Evolutionary conservation across 2,113 vertebrate species (phyloP).

Genomic region (Platysteira castanea): DNA sequence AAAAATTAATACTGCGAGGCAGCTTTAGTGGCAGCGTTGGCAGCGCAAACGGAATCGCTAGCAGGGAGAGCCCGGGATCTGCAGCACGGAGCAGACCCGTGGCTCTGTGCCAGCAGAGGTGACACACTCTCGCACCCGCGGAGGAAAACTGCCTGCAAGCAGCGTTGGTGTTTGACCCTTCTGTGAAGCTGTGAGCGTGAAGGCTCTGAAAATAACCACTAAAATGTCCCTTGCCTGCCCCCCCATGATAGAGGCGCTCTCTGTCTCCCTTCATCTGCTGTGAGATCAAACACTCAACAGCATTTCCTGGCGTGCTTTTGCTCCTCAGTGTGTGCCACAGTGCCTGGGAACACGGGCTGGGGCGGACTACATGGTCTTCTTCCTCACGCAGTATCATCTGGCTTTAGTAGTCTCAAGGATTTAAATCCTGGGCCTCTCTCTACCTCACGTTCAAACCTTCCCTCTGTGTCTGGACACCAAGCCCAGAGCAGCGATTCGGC

Average conservation of each 20-base stretch:
- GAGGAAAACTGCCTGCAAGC: slow-evolving; percentile 28
- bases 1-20: slow-evolving; percentile 57
- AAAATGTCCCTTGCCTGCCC: neutral
- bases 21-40: slow-evolving; percentile 41
- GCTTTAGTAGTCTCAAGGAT: neutral
- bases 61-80: neutral
- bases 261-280: neutral
- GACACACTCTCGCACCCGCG: neutral
- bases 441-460: neutral
- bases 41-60: neutral
- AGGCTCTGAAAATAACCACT: slow-evolving; percentile 11
- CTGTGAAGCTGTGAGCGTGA: slow-evolving; percentile 50
- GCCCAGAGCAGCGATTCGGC: neutral
- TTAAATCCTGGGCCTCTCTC: neutral
- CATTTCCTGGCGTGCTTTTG: neutral
- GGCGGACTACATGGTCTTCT: neutral
- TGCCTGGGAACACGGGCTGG: neutral
- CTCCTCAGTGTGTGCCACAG: neutral
- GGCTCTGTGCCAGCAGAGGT: slow-evolving; percentile 43
- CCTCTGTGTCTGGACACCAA: neutral
- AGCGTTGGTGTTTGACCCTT: neutral
- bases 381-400: neutral
- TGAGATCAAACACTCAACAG: neutral
- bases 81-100: neutral
- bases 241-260: neutral